Evolutionary conservation across 2,113 vertebrate species (phyloP).

Genomic region (Gracilinanus agilis): DNA sequence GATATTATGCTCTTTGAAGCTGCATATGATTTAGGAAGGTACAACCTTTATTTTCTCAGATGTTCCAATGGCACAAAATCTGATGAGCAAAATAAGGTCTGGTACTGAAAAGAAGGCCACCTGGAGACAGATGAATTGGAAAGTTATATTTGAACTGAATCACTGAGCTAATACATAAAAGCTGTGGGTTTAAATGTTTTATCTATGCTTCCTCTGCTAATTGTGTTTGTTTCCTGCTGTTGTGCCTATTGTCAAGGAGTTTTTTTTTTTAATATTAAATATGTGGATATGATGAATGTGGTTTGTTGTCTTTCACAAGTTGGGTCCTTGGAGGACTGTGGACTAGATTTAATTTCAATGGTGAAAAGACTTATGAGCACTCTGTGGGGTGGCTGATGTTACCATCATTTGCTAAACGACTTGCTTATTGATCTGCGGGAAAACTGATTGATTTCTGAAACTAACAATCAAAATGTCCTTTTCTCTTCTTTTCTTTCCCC

Average conservation of each 20-base stretch:
- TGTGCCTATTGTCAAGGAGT: constrained; percentile 47
- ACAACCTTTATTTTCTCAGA: constrained; percentile 74
- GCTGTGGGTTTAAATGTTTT: constrained; percentile 52
- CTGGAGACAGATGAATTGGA: constrained; percentile 76
- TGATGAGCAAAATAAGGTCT: constrained; percentile 60
- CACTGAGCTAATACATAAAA: constrained; percentile 66
- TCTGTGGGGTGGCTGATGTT: background rate
- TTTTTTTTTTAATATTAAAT: constrained; percentile 61
- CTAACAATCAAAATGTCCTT: constrained; percentile 2
- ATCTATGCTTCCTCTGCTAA: constrained; percentile 62
- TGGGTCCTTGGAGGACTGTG: constrained; percentile 10
- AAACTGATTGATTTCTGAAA: constrained; percentile 8
- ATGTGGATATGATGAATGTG: constrained; percentile 46
- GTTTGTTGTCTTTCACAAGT: constrained; percentile 33
- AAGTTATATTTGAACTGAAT: constrained; percentile 70
- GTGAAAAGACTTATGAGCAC: background rate
- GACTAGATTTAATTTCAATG: constrained; percentile 38
- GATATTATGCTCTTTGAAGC: constrained; percentile 47
- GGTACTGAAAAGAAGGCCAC: constrained; percentile 66
- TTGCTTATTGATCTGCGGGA: constrained; percentile 2
- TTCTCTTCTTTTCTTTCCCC: background rate
- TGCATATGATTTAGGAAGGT: constrained; percentile 51
- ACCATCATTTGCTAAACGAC: constrained; percentile 1
- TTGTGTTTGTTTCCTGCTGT: constrained; percentile 72
- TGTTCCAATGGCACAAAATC: constrained; percentile 63